These are phyloP conservation scores for Paratrypauchen microcephalus DNA, from an alignment of 2,797 vertebrate species.

Conservation along the genomic window DNA sequence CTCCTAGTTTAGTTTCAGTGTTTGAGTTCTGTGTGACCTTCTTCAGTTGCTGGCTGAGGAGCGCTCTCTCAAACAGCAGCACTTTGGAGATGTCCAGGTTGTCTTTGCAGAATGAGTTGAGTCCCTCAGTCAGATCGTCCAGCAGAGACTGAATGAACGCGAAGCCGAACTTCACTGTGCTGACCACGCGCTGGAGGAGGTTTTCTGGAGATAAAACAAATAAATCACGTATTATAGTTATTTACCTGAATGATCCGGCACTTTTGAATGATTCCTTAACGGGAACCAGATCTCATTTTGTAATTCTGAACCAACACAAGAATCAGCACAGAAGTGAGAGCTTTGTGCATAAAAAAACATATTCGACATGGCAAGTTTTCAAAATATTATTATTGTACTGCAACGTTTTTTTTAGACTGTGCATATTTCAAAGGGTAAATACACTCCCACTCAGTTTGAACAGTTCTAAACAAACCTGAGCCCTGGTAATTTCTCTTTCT, in stretches of 20 bases:
- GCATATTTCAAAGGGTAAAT: no score
- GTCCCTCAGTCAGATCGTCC: slow-evolving; percentile 63
- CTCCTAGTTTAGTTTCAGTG: background rate
- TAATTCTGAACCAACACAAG: no score
- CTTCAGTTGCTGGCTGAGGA: slow-evolving; percentile 72
- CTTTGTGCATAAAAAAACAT: no score
- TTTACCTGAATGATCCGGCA: background rate
- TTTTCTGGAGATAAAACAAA: slow-evolving; percentile 60
- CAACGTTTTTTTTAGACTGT: no score
- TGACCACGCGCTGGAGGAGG: slow-evolving; percentile 59
- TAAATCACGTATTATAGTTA: background rate
- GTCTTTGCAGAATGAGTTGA: slow-evolving; percentile 74
- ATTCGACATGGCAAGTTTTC: no score
- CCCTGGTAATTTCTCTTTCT: no score
- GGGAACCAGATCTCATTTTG: no score
- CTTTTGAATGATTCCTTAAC: no score
- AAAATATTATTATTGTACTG: no score
- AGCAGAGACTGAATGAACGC: slow-evolving; percentile 70
- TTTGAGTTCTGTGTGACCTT: slow-evolving; percentile 60
- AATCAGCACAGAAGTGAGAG: no score
- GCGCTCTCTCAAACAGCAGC: slow-evolving; percentile 62
- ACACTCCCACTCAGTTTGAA: no score
- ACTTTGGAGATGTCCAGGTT: slow-evolving; percentile 71
- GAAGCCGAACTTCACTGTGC: slow-evolving; percentile 65
- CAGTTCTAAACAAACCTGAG: no score